A percentile compares a stretch with the other conserved stretches of the same genome.
Evolutionary conservation across 2,797 vertebrate species (phyloP).

Genomic region (Catostomus latipinnis): DNA sequence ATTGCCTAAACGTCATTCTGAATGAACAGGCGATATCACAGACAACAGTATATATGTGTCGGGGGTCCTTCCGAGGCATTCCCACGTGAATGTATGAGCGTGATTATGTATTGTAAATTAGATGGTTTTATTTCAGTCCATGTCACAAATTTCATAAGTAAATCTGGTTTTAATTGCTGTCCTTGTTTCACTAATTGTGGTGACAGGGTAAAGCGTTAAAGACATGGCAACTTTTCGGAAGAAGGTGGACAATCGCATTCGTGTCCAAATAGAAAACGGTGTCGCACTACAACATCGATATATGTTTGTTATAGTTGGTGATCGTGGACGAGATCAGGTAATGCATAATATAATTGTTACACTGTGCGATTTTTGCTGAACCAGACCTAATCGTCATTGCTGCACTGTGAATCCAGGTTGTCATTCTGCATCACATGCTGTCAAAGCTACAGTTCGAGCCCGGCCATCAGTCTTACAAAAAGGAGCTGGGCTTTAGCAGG

Average conservation of each 20-base stretch:
- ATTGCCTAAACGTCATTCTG: background rate
- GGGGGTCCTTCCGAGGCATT: conserved; percentile 69
- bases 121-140: background rate
- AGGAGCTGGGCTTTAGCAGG: conserved; percentile 98
- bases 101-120: background rate
- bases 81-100: conserved; percentile 72
- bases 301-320: conserved; percentile 92
- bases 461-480: conserved; percentile 96
- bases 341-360: background rate
- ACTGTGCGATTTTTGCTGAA: background rate
- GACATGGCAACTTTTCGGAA: conserved; percentile 77
- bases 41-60: conserved; percentile 25
- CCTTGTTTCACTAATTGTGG: background rate
- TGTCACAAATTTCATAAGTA: background rate
- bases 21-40: background rate
- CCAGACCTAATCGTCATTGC: background rate
- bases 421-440: conserved; percentile 98
- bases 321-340: conserved; percentile 95
- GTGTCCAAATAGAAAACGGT: conserved; percentile 96
- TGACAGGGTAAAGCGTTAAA: background rate
- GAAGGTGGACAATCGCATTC: conserved; percentile 95
- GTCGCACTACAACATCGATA: conserved; percentile 85
- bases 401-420: conserved; percentile 80
- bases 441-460: conserved; percentile 93
- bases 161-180: background rate